Conservation (phyloP, 2,888 invertebrate genomes). For the Macaria notata region DNA sequence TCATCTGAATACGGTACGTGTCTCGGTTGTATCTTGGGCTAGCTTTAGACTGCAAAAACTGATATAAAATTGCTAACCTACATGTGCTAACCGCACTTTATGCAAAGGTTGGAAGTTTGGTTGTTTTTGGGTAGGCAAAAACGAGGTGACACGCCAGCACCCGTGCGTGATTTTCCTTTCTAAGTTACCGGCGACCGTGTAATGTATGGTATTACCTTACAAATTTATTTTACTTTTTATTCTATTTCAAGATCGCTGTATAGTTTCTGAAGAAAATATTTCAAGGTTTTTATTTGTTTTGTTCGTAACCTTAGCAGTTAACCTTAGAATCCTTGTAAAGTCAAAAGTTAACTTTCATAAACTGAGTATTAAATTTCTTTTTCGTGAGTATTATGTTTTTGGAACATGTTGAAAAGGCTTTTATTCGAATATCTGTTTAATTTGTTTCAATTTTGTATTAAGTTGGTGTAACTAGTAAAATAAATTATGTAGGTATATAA, state of each 20-base stretch:
- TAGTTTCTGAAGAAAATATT: constrained; percentile 18
- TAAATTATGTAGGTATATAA: no score
- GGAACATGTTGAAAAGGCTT: not conserved
- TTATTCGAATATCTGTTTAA: no score
- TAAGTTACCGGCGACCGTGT: constrained; percentile 44
- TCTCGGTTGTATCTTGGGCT: no score
- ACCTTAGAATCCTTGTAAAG: constrained; percentile 28
- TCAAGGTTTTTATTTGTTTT: constrained; percentile 21
- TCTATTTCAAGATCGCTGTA: constrained; percentile 20
- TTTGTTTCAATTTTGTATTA: no score
- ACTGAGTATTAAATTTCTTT: not conserved
- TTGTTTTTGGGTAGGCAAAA: constrained; percentile 51
- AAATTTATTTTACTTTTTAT: constrained; percentile 19
- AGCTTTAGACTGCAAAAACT: no score
- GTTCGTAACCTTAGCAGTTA: constrained; percentile 18
- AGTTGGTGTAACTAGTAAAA: no score
- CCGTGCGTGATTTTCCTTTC: constrained; percentile 48
- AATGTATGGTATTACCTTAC: constrained; percentile 29
- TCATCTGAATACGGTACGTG: no score
- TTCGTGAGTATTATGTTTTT: constrained; percentile 2
- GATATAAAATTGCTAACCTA: constrained; percentile 33
- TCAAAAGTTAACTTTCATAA: constrained; percentile 5
- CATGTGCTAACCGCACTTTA: constrained; percentile 60
- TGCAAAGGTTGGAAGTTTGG: constrained; percentile 53
- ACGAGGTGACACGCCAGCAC: constrained; percentile 50